phyloP scores from a whole-genome alignment of 2,113 vertebrate species.

The Equus przewalskii region DNA sequence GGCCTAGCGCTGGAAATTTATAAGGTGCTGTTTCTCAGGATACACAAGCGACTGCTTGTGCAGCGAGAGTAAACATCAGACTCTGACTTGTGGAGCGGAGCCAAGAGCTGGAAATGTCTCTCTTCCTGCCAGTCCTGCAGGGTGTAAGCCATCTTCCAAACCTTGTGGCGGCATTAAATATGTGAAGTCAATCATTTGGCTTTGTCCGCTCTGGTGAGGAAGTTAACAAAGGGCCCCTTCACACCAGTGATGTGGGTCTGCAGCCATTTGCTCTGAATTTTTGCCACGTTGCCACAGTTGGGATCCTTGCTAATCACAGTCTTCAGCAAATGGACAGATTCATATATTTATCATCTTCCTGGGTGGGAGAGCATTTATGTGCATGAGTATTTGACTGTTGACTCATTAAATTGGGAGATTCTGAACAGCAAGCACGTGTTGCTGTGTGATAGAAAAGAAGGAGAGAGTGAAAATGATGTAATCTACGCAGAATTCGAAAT shows the following conservation, averaged over 20 bases:
- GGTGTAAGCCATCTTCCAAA: neutral
- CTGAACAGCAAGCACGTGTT: neutral
- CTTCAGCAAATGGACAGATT: slow-evolving; percentile 1
- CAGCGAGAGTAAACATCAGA: neutral
- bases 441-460: neutral
- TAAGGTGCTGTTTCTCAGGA: neutral
- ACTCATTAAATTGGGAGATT: neutral
- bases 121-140: neutral
- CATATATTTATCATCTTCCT: neutral
- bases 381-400: neutral
- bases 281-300: neutral
- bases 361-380: neutral
- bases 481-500: too few species aligned
- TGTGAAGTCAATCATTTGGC: neutral
- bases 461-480: too few species aligned
- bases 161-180: neutral
- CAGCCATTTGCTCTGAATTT: neutral
- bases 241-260: neutral
- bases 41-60: neutral
- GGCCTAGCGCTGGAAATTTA: neutral
- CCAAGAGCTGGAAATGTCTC: neutral
- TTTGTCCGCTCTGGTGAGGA: neutral
- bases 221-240: slow-evolving; percentile 15
- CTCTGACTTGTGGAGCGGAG: neutral
- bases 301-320: slow-evolving; percentile 33